phyloP scores from a whole-genome alignment of 2,113 vertebrate species.

The Ammodytes dubius region DNA sequence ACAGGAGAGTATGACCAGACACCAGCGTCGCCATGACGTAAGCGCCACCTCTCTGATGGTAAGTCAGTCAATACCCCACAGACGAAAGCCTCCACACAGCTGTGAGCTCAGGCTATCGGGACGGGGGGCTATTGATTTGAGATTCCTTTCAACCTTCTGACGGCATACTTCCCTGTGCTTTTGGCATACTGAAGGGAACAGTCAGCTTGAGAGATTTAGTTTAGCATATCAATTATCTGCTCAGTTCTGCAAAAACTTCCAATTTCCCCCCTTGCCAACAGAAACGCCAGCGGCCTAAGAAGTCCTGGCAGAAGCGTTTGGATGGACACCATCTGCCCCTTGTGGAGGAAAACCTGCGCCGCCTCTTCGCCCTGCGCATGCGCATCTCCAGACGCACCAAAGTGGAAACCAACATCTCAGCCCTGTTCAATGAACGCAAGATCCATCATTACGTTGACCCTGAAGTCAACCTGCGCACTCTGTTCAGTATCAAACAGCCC shows the following conservation, averaged over 20 bases:
- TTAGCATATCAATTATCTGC: background rate
- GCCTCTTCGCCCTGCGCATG: slow-evolving; percentile 83
- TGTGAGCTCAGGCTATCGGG: background rate
- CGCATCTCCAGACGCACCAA: slow-evolving; percentile 76
- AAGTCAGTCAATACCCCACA: slow-evolving; percentile 15
- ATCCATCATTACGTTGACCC: slow-evolving; percentile 82
- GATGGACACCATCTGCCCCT: slow-evolving; percentile 64
- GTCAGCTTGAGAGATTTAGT: background rate
- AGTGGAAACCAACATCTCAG: slow-evolving; percentile 81
- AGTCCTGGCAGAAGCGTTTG: slow-evolving; percentile 83
- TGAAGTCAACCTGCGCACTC: slow-evolving; percentile 82
- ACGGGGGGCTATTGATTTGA: slow-evolving; percentile 19
- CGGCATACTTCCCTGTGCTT: background rate
- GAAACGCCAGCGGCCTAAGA: slow-evolving; percentile 70
- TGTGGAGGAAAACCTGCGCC: slow-evolving; percentile 82
- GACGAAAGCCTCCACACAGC: background rate
- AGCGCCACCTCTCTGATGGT: slow-evolving; percentile 69
- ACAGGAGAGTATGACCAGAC: slow-evolving; percentile 86
- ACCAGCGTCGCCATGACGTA: slow-evolving; percentile 83
- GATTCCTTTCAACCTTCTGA: slow-evolving; percentile 25
- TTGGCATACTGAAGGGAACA: background rate
- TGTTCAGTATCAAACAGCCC: slow-evolving; percentile 77
- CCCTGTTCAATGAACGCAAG: slow-evolving; percentile 88
- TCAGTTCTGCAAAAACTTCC: background rate
- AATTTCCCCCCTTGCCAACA: slow-evolving; percentile 8